These are phyloP conservation scores for Atrichornis clamosus DNA, from an alignment of 2,113 vertebrate genomes.

Conservation along the genomic window DNA sequence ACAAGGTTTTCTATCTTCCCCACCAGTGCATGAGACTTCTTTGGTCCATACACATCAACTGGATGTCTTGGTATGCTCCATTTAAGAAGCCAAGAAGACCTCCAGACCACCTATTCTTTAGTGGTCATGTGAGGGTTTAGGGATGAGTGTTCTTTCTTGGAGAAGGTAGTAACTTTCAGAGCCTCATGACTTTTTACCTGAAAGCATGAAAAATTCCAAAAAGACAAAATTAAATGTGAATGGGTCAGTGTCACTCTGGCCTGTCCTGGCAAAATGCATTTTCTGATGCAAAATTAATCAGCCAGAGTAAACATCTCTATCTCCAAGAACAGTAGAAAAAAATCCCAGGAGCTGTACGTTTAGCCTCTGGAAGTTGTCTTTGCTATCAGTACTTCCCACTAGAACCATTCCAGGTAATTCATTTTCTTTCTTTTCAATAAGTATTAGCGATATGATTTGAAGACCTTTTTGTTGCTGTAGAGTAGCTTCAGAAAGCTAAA, in stretches of 20 bases:
- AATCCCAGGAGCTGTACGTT: neutral
- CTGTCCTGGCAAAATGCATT: neutral
- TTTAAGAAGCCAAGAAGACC: neutral
- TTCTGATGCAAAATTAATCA: neutral
- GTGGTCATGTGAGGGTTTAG: neutral
- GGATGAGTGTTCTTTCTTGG: neutral
- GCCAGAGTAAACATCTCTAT: neutral
- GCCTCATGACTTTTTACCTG: neutral
- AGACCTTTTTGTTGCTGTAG: neutral
- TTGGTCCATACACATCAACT: neutral
- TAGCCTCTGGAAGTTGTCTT: neutral
- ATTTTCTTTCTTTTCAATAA: neutral
- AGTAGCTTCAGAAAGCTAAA: neutral
- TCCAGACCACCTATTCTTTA: neutral
- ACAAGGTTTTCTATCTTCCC: neutral
- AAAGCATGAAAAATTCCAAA: neutral
- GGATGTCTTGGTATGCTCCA: neutral
- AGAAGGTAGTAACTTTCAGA: neutral
- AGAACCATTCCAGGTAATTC: neutral
- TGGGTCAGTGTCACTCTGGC: neutral
- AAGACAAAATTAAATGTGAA: neutral
- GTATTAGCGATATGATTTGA: neutral
- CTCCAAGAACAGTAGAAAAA: neutral
- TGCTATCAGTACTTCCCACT: neutral
- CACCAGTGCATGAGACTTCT: neutral